Base-by-base conservation (phyloP, 2,797 vertebrate genomes). In the Myripristis jacobus region DNA sequence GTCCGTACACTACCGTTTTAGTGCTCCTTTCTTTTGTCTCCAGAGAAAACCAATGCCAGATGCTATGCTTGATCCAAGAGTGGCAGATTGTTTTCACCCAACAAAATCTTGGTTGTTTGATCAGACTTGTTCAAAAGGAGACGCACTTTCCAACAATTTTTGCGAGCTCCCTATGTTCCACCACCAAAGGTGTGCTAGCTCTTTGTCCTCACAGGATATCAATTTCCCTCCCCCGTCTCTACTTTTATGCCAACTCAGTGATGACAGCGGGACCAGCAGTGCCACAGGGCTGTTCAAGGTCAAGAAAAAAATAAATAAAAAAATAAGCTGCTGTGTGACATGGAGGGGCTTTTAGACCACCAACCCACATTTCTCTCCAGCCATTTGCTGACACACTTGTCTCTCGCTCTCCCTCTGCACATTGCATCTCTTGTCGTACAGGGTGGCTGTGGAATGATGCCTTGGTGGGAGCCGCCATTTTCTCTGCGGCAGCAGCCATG, bases 401-500 rank as follows among this genome's bases (percentile, higher is more conserved):
- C 52, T 53, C 68, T 69, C 6, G 41, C 43, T 36, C 31, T 13
- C 13, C 18, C 51, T 43, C 10, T 68, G 67, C 65, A 80, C 63
- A 64, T 62, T 59, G 54, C 79, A 79, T 85, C 67, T 83, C 79
- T 75, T 75, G 78, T 88, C 82, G 75, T 81, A 78, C 71, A 34
- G 74, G 79, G 60, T 61, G 67, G 82, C 53, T 66, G 79, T 87
- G 80, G 84, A 79, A 84, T 75, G 77, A 87, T 77, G 90, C 82
- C 80, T 86, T 79, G 73, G 68, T 50, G 12, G 70, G 63, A 76
- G 75, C 74, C 82, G 84, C 92, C 92, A 93, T 93, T 90, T 93
- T 92, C 92, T 93, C 84, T 89, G 90, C 89, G 61, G 85, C 84
- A 89, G 87, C 83, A 89, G 89, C 89, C 89, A 90, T 92, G 91